Evolutionary conservation across 2,797 vertebrate genomes (phyloP).

Genomic region (Pelodytes ibericus): DNA sequence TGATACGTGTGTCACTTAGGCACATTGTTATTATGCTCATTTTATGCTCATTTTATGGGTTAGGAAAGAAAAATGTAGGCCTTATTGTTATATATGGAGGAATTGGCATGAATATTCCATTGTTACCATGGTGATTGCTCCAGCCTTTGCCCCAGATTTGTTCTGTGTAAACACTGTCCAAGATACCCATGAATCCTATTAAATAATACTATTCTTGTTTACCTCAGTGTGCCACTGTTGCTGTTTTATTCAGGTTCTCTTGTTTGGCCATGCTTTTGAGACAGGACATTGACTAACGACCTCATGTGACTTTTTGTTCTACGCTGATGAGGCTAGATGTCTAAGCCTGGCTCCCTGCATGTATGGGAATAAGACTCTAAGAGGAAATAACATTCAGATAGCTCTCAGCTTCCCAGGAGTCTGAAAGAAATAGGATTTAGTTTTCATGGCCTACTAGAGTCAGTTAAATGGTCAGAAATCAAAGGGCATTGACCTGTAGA

Average conservation of each 20-base stretch:
- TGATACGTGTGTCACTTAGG: too few relatives aligned
- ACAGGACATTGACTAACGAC: constrained; percentile 17
- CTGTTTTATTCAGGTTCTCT: background rate
- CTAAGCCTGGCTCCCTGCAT: constrained; percentile 67
- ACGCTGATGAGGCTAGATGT: constrained; percentile 59
- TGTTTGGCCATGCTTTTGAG: background rate
- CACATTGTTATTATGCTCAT: too few relatives aligned
- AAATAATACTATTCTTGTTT: too few relatives aligned
- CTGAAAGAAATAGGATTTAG: constrained; percentile 69
- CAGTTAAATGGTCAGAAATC: constrained; percentile 74
- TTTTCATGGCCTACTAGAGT: constrained; percentile 73
- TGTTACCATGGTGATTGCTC: too few relatives aligned
- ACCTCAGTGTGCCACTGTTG: background rate
- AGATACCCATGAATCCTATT: too few relatives aligned
- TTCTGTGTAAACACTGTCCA: too few relatives aligned
- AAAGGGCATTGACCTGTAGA: constrained; percentile 75
- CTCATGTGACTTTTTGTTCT: constrained; percentile 31
- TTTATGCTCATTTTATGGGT: too few relatives aligned
- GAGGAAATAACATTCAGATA: constrained; percentile 69
- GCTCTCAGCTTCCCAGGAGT: constrained; percentile 68
- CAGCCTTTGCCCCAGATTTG: too few relatives aligned
- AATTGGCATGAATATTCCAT: too few relatives aligned
- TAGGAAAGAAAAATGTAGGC: too few relatives aligned
- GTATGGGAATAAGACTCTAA: constrained; percentile 67
- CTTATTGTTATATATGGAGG: too few relatives aligned